A percentile compares a stretch with the other conserved stretches of the same genome.
Evolutionary conservation across 2,888 invertebrate species (phyloP).

Genomic region (Gibbula magus): DNA sequence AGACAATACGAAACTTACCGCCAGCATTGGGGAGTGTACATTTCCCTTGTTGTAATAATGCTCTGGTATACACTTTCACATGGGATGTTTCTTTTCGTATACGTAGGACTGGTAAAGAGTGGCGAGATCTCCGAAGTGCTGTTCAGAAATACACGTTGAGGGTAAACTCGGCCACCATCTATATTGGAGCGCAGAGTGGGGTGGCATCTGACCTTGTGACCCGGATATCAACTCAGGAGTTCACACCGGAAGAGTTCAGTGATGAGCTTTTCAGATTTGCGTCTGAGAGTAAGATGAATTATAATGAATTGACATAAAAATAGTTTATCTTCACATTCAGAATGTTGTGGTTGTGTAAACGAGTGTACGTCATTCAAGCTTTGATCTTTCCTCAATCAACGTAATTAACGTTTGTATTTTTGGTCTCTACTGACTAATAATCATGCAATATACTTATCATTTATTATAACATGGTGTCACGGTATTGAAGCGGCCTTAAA

Average conservation of each 20-base stretch:
- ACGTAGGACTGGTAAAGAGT: conserved; percentile 27
- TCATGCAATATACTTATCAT: too few relatives aligned
- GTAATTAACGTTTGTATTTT: neutral
- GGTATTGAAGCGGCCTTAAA: too few relatives aligned
- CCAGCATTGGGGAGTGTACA: too few relatives aligned
- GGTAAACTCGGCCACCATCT: conserved; percentile 32
- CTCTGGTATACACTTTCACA: too few relatives aligned
- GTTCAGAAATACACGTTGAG: conserved; percentile 27
- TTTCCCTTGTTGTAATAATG: too few relatives aligned
- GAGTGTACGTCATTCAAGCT: too few relatives aligned
- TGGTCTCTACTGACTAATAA: too few relatives aligned
- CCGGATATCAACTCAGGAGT: neutral
- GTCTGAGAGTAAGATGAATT: conserved; percentile 29
- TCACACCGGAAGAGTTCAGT: conserved; percentile 22
- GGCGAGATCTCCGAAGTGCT: conserved; percentile 37
- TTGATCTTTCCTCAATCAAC: too few relatives aligned
- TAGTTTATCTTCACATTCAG: too few relatives aligned
- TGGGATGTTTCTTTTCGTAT: neutral
- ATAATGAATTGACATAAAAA: neutral
- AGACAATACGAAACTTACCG: too few relatives aligned
- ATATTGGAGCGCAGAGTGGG: conserved; percentile 34
- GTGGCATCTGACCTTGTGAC: conserved; percentile 37
- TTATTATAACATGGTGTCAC: too few relatives aligned
- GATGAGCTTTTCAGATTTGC: conserved; percentile 39
- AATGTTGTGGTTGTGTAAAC: too few relatives aligned